phyloP scores from a whole-genome alignment of 2,797 vertebrate genomes.

The Anguilla anguilla region DNA sequence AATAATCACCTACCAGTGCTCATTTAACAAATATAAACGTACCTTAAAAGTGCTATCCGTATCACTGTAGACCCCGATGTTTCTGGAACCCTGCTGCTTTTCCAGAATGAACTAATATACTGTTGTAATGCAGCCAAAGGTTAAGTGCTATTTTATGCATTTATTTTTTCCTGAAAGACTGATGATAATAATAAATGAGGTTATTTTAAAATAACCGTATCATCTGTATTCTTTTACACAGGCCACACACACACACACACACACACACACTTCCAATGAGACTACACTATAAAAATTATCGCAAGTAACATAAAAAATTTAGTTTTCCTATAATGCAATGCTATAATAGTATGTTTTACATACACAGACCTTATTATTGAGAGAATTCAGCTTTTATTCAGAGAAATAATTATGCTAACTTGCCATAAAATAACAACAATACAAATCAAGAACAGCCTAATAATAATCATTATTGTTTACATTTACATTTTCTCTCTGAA shows the following conservation, averaged over 20 bases:
- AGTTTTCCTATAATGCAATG: conserved; percentile 40
- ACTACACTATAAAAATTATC: conserved; percentile 49
- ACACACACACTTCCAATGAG: not conserved
- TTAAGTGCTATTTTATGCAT: not conserved
- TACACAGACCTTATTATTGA: not conserved
- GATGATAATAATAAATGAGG: not conserved
- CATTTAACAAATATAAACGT: not conserved
- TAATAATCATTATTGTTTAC: conserved; percentile 13
- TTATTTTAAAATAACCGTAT: not conserved
- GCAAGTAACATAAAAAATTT: not conserved
- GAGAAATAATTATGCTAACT: conserved; percentile 35
- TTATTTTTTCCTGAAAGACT: not conserved
- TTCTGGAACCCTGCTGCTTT: not conserved
- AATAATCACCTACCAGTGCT: not conserved
- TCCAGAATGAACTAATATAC: not conserved
- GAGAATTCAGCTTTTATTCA: not conserved
- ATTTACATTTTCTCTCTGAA: not conserved
- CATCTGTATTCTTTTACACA: not conserved
- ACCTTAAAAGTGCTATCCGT: not conserved
- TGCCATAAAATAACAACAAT: not conserved
- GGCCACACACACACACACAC: not conserved
- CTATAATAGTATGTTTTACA: conserved; percentile 5
- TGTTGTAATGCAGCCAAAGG: not conserved
- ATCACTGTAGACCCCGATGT: not conserved
- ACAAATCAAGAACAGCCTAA: not conserved